These are phyloP conservation scores for Drosophila pallidifrons DNA, from an alignment of 1,140 invertebrate genomes.

Conservation along the genomic window DNA sequence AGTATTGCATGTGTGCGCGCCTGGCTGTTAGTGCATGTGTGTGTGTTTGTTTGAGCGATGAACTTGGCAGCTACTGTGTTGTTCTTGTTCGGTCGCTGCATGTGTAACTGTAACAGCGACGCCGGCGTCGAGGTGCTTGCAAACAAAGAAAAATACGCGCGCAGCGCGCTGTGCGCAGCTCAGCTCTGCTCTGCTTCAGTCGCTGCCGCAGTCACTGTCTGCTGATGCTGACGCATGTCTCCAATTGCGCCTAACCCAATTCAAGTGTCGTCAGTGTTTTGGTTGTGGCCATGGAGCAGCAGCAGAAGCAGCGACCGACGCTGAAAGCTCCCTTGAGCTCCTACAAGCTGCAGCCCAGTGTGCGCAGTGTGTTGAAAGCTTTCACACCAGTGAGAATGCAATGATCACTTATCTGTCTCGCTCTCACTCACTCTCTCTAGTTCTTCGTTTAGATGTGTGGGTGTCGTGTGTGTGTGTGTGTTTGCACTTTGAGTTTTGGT, in stretches of 20 bases:
- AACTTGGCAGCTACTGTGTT: conserved; percentile 32
- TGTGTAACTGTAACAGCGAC: conserved; percentile 37
- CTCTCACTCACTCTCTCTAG: neutral
- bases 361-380: conserved; percentile 13
- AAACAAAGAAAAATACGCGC: conserved; percentile 43
- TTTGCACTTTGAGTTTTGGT: conserved; percentile 25
- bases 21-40: neutral
- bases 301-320: conserved; percentile 1
- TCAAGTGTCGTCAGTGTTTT: conserved; percentile 64
- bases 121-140: conserved; percentile 19
- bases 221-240: conserved; percentile 62
- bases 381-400: conserved; percentile 3
- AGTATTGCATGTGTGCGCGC: neutral
- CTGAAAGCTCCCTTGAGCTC: conserved; percentile 9
- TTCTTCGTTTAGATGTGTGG: neutral
- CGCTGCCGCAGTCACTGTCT: conserved; percentile 15
- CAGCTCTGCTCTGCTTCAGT: conserved; percentile 27
- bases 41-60: conserved; percentile 25
- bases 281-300: conserved; percentile 58
- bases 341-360: conserved; percentile 3
- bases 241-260: conserved; percentile 75
- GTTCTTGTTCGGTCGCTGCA: conserved; percentile 21
- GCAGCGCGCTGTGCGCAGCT: conserved; percentile 1
- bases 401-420: neutral
- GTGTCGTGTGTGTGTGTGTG: neutral